phyloP scores from a whole-genome alignment of 2,113 vertebrate species.

The Oxyruncus cristatus region DNA sequence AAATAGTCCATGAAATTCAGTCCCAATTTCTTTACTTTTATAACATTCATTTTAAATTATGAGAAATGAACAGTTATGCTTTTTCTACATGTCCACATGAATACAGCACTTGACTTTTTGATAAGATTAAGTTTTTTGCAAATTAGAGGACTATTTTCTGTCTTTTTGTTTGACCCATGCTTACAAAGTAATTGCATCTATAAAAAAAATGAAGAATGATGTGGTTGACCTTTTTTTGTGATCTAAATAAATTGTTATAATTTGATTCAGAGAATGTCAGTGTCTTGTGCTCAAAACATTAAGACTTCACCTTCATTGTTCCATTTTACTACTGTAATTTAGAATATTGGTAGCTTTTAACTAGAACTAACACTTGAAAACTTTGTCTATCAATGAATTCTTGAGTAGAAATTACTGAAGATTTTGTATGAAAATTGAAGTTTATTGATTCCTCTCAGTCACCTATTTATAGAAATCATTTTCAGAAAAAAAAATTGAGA shows the following conservation, averaged over 20 bases:
- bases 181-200: neutral
- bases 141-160: neutral
- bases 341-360: neutral
- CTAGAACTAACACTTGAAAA: neutral
- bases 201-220: neutral
- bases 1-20: neutral
- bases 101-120: neutral
- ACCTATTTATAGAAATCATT: neutral
- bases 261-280: neutral
- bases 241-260: neutral
- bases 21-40: neutral
- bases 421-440: neutral
- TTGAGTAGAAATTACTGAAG: neutral
- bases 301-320: neutral
- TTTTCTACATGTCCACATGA: neutral
- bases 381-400: neutral
- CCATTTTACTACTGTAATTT: neutral
- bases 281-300: neutral
- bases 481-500: neutral
- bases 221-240: neutral
- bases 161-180: neutral
- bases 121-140: neutral
- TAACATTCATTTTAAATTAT: neutral
- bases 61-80: neutral
- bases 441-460: neutral